Conservation (phyloP, 2,797 vertebrate genomes). For the Balearica regulorum region DNA sequence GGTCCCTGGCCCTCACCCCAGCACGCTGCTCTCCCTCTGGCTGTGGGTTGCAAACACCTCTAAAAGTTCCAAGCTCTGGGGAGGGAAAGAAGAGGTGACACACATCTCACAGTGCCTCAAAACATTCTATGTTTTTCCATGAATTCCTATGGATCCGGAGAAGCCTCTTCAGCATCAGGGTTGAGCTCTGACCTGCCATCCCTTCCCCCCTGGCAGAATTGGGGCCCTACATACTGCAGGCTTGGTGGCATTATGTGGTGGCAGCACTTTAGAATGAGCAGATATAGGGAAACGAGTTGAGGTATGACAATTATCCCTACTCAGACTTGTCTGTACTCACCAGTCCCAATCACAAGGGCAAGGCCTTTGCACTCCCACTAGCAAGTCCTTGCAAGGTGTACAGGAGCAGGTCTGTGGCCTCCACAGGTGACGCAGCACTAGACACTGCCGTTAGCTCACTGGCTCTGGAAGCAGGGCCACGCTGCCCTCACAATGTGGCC, state of each 20-base stretch:
- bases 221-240: accelerated
- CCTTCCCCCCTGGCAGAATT: accelerated
- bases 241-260: accelerated
- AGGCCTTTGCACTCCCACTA: neutral
- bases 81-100: neutral
- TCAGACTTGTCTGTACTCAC: neutral
- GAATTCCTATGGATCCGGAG: neutral
- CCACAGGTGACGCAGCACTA: too few species aligned
- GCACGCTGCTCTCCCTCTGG: neutral
- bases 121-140: neutral
- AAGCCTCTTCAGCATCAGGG: too few species aligned
- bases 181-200: neutral
- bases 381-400: neutral
- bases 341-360: accelerated
- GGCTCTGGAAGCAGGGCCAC: neutral
- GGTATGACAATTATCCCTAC: accelerated
- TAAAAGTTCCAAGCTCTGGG: neutral
- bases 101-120: neutral
- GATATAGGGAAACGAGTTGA: accelerated
- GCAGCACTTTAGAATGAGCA: too few species aligned
- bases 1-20: too few species aligned
- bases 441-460: accelerated
- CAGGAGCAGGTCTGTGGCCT: neutral
- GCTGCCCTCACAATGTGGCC: too few species aligned
- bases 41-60: neutral